Conservation (phyloP, 2,888 invertebrate species). For the Megaustenia siamemsis region DNA sequence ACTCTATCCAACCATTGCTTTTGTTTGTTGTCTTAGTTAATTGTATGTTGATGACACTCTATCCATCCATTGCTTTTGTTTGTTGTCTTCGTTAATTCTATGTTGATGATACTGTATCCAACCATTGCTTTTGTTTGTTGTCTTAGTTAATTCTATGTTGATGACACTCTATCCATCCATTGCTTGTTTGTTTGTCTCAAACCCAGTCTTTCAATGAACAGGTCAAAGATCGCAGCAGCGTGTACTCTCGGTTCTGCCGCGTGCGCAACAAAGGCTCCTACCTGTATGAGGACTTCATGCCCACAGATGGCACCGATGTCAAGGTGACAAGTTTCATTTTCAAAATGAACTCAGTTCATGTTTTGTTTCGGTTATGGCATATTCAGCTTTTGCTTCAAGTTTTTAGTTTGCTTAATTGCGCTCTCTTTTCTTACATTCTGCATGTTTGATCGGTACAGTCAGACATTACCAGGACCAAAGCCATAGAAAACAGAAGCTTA, state of each 20-base stretch:
- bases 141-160: not conserved
- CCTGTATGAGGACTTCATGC: slow-evolving; percentile 99
- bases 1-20: too few relatives aligned
- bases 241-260: slow-evolving; percentile 94
- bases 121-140: too few relatives aligned
- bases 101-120: too few relatives aligned
- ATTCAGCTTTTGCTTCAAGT: not conserved
- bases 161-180: not conserved
- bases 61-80: too few relatives aligned
- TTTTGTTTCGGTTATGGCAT: not conserved
- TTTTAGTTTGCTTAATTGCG: slow-evolving; percentile 4
- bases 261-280: slow-evolving; percentile 98
- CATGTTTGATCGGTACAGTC: too few relatives aligned
- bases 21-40: too few relatives aligned
- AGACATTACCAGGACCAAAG: too few relatives aligned
- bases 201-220: slow-evolving; percentile 77
- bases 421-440: not conserved
- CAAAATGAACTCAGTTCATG: not conserved
- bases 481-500: too few relatives aligned
- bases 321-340: slow-evolving; percentile 81
- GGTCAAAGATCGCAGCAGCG: slow-evolving; percentile 99
- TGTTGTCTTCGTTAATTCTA: too few relatives aligned
- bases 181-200: slow-evolving; percentile 35
- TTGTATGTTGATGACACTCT: too few relatives aligned
- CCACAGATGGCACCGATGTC: slow-evolving; percentile 94